A percentile compares a stretch with the other conserved stretches of the same genome.
phyloP scores from a whole-genome alignment of 2,113 vertebrate species.

The Etia nguti region DNA sequence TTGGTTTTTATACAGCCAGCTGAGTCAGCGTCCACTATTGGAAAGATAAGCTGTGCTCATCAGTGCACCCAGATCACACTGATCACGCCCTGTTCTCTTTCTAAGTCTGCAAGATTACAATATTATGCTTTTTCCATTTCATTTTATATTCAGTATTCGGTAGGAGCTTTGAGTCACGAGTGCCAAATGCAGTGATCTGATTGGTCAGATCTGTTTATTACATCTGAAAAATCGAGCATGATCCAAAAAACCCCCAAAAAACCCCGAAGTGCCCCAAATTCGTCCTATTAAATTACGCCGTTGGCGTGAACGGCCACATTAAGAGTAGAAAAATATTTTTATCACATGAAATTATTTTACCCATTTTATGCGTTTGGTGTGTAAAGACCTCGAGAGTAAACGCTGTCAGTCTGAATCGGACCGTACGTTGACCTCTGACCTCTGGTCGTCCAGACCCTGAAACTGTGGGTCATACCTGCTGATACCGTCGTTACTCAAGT shows the following conservation, averaged over 20 bases:
- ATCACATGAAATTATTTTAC: background rate
- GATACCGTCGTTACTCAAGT: background rate
- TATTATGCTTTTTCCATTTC: background rate
- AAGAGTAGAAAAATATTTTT: background rate
- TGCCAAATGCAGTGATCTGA: background rate
- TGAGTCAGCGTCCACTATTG: background rate
- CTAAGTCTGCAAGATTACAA: background rate
- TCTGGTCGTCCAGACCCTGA: rapidly evolving
- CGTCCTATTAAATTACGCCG: background rate
- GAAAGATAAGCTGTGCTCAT: background rate
- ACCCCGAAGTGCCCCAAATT: rapidly evolving
- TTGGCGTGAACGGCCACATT: rapidly evolving
- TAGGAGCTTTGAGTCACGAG: background rate
- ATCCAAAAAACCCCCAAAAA: background rate
- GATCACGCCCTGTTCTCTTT: background rate
- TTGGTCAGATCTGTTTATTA: background rate
- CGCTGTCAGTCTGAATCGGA: rapidly evolving
- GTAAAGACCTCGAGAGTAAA: background rate
- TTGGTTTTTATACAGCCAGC: background rate
- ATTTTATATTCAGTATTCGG: background rate
- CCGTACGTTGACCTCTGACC: background rate
- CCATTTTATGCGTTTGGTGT: rapidly evolving
- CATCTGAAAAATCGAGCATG: background rate
- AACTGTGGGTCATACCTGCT: background rate
- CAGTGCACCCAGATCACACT: background rate